phyloP scores from a whole-genome alignment of 2,888 invertebrate genomes.

The Apocheima hispidaria region DNA sequence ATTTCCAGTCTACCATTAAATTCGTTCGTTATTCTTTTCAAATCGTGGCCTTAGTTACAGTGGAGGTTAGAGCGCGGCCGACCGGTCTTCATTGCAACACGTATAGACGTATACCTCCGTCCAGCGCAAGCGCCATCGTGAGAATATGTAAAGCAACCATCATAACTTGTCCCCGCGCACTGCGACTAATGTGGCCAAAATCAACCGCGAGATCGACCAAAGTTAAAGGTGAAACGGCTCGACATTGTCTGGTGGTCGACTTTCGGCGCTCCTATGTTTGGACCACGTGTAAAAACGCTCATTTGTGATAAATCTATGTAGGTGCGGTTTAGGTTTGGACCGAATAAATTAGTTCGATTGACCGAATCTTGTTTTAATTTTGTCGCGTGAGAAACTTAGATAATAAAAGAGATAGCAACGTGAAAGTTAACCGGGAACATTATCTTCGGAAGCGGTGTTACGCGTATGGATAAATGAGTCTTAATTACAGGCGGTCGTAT shows the following conservation, averaged over 20 bases:
- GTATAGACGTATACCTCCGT: slow-evolving; percentile 72
- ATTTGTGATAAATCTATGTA: slow-evolving; percentile 71
- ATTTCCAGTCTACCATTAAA: slow-evolving; percentile 59
- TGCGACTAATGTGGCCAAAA: slow-evolving; percentile 39
- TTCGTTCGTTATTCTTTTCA: slow-evolving; percentile 64
- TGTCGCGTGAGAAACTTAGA: slow-evolving; percentile 76
- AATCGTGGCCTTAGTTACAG: slow-evolving; percentile 57
- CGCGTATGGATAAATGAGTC: slow-evolving; percentile 47
- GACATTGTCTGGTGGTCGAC: slow-evolving; percentile 50
- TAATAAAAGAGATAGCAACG: slow-evolving; percentile 56
- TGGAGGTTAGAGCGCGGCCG: slow-evolving; percentile 64
- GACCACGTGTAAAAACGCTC: slow-evolving; percentile 71
- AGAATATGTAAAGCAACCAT: slow-evolving; percentile 67
- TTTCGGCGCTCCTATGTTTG: slow-evolving; percentile 63
- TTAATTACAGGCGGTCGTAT: slow-evolving; percentile 51
- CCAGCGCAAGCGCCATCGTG: slow-evolving; percentile 79
- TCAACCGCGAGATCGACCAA: slow-evolving; percentile 41
- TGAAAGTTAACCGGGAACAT: slow-evolving; percentile 60
- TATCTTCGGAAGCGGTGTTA: slow-evolving; percentile 47
- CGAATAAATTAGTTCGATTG: slow-evolving; percentile 76
- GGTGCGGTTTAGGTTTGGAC: slow-evolving; percentile 69
- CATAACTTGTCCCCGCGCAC: slow-evolving; percentile 55
- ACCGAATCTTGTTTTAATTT: slow-evolving; percentile 68
- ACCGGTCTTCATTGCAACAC: slow-evolving; percentile 78
- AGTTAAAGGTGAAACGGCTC: slow-evolving; percentile 44